phyloP scores from a whole-genome alignment of 2,888 invertebrate genomes.

The Callyntrura guangdongensis region DNA sequence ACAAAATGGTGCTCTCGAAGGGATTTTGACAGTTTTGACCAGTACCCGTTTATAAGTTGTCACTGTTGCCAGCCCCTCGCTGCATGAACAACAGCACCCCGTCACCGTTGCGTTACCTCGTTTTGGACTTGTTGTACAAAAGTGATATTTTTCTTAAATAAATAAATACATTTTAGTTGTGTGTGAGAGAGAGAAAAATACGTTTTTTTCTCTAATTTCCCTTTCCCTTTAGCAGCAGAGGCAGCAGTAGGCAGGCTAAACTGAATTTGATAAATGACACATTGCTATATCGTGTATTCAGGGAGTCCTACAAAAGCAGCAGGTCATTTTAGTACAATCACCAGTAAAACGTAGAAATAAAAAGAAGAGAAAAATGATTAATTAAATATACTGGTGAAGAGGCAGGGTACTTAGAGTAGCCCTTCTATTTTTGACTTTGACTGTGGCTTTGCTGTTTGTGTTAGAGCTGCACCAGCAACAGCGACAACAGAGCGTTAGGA shows the following conservation, averaged over 20 bases:
- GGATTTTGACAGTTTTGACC: slow-evolving; percentile 40
- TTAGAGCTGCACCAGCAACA: neutral
- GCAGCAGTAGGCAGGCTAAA: neutral
- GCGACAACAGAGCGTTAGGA: neutral
- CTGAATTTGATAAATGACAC: slow-evolving; percentile 5
- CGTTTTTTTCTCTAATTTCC: neutral
- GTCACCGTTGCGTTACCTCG: slow-evolving; percentile 37
- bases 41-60: slow-evolving; percentile 1
- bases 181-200: neutral
- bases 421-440: slow-evolving; percentile 46
- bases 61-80: neutral
- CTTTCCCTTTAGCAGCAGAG: neutral
- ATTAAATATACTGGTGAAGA: slow-evolving; percentile 16
- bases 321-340: slow-evolving; percentile 4
- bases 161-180: neutral
- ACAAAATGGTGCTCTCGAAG: neutral
- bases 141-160: neutral
- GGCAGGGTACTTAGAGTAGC: neutral
- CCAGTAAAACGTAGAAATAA: slow-evolving; percentile 1
- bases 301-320: slow-evolving; percentile 54
- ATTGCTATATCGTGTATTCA: slow-evolving; percentile 2
- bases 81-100: neutral
- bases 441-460: neutral
- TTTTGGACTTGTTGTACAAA: neutral
- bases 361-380: slow-evolving; percentile 40